Conservation (phyloP, 2,888 invertebrate genomes). For the Nomada fabriciana region DNA sequence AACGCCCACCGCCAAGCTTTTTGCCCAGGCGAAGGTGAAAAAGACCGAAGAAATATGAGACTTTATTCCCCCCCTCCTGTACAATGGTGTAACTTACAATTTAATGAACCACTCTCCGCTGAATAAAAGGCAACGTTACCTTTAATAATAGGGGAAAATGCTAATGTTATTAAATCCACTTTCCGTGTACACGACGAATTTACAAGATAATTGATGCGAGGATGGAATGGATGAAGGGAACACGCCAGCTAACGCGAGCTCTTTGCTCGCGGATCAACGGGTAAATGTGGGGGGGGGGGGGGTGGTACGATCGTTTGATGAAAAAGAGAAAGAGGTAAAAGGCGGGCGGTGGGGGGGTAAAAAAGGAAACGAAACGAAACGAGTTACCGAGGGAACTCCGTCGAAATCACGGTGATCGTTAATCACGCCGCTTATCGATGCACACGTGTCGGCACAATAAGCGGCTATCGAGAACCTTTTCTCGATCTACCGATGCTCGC, state of each 20-base stretch:
- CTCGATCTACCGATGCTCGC: slow-evolving; percentile 65
- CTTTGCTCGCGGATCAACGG: neutral
- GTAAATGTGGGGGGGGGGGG: neutral
- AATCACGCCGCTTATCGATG: slow-evolving; percentile 65
- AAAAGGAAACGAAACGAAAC: slow-evolving; percentile 2
- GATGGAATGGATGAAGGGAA: slow-evolving; percentile 24
- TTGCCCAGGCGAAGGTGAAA: slow-evolving; percentile 69
- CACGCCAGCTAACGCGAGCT: neutral
- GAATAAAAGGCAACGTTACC: slow-evolving; percentile 60
- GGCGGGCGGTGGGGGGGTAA: neutral
- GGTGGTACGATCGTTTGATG: slow-evolving; percentile 23
- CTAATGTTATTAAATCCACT: slow-evolving; percentile 62
- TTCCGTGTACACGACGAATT: slow-evolving; percentile 43
- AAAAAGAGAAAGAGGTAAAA: slow-evolving; percentile 7
- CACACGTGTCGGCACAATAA: slow-evolving; percentile 64
- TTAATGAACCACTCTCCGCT: slow-evolving; percentile 65
- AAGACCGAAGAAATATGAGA: slow-evolving; percentile 70
- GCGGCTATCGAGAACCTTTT: slow-evolving; percentile 60
- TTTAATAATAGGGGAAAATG: slow-evolving; percentile 59
- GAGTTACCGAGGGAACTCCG: slow-evolving; percentile 43
- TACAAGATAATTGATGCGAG: slow-evolving; percentile 54
- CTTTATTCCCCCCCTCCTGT: slow-evolving; percentile 61
- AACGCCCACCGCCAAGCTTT: slow-evolving; percentile 74
- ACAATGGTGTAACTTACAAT: slow-evolving; percentile 61
- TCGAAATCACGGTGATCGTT: slow-evolving; percentile 64